phyloP scores from a whole-genome alignment of 2,888 invertebrate species.

The Sialis fuliginosa region DNA sequence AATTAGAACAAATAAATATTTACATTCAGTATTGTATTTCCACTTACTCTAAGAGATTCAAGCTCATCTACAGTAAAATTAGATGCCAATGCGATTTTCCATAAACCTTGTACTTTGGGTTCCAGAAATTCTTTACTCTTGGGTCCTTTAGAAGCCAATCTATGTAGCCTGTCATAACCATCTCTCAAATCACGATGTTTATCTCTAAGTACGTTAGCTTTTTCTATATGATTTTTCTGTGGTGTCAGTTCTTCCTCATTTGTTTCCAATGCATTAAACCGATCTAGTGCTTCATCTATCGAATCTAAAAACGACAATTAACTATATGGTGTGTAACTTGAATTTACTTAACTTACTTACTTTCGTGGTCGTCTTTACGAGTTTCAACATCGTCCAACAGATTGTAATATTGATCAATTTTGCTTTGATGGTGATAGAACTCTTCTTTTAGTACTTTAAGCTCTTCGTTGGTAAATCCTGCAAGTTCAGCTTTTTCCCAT shows the following conservation, averaged over 20 bases:
- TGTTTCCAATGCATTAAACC: slow-evolving; percentile 48
- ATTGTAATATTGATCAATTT: slow-evolving; percentile 76
- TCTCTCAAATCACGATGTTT: slow-evolving; percentile 60
- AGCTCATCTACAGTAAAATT: slow-evolving; percentile 72
- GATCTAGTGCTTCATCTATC: slow-evolving; percentile 51
- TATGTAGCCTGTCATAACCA: slow-evolving; percentile 59
- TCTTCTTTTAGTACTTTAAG: slow-evolving; percentile 70
- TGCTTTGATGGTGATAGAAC: slow-evolving; percentile 81
- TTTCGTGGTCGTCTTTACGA: slow-evolving; percentile 38
- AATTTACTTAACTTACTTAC: slow-evolving; percentile 26
- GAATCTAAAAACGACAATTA: slow-evolving; percentile 33
- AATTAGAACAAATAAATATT: background rate
- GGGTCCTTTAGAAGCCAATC: slow-evolving; percentile 57
- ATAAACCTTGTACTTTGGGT: slow-evolving; percentile 76
- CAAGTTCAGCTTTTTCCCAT: slow-evolving; percentile 76
- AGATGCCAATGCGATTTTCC: slow-evolving; percentile 62
- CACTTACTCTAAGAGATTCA: slow-evolving; percentile 54
- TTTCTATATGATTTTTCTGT: slow-evolving; percentile 43
- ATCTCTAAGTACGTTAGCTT: slow-evolving; percentile 52
- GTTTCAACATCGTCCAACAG: slow-evolving; percentile 53
- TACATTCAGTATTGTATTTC: background rate
- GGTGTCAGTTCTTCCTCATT: slow-evolving; percentile 34
- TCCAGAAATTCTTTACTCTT: slow-evolving; percentile 77
- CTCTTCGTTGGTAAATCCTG: slow-evolving; percentile 77
- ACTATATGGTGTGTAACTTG: background rate